Evolutionary conservation across 2,888 invertebrate species (phyloP), one percentile per base, ranked within the genome.

Genomic region (Aphelenchoides bicaudatus): DNA sequence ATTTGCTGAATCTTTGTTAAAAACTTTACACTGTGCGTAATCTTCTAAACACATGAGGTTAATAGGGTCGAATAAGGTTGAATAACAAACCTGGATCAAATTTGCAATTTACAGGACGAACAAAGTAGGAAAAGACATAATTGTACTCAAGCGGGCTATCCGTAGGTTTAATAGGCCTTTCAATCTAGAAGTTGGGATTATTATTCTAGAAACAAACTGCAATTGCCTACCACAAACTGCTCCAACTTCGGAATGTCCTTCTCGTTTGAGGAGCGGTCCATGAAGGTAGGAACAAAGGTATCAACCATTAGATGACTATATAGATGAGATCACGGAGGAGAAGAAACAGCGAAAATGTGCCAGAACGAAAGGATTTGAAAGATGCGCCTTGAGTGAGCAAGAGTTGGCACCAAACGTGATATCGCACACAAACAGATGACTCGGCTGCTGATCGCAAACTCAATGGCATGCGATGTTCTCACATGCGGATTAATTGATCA

Each of bases 1-100:
- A n/a, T n/a, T n/a, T n/a, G n/a, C n/a, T n/a, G n/a, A n/a, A n/a
- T n/a, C n/a, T n/a, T n/a, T n/a, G n/a, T n/a, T n/a, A n/a, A n/a
- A n/a, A n/a, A n/a, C n/a, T n/a, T n/a, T n/a, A n/a, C n/a, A 56
- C 16, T 16, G 16, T 16, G 27, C 28, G 1, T 10, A 6, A 21
- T 58, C 49, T 56, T n/a, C 16, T 6, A 16, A 16, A 10, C 10
- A 43, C 19, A 43, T 43, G 10, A 8, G 21, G 10, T 10, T 16
- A n/a, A 16, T 16, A 1, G 29, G 30, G 16, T 27, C 16, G 10
- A 8, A 13, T 10, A 27, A 6, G n/a, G n/a, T n/a, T n/a, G n/a
- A n/a, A n/a, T n/a, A n/a, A n/a, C n/a, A n/a, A n/a, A n/a, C n/a
- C 77, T 6, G 78, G 76, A 48, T 77, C 74, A 56, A 78, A 78